phyloP scores from a whole-genome alignment of 1,140 invertebrate genomes.

The Drosophila sproati region DNA sequence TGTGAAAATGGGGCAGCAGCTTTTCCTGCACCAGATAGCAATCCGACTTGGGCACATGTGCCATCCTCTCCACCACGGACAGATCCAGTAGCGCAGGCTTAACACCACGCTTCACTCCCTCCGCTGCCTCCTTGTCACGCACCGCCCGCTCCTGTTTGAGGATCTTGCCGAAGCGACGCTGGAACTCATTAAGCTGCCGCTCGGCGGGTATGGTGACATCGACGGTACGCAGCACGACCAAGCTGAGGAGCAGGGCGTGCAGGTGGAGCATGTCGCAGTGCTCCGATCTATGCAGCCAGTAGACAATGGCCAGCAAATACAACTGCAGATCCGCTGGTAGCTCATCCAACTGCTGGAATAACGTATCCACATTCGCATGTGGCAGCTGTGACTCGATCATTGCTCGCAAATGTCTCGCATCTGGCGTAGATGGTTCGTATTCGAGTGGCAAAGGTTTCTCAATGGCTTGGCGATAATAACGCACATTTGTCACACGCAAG shows the following conservation, averaged over 20 bases:
- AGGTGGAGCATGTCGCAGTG: conserved; percentile 86
- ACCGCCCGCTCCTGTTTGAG: conserved; percentile 63
- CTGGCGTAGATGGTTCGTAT: conserved; percentile 57
- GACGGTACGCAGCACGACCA: conserved; percentile 87
- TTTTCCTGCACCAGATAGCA: conserved; percentile 87
- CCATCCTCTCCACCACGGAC: conserved; percentile 84
- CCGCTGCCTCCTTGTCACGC: conserved; percentile 57
- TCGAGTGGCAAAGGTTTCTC: conserved; percentile 34
- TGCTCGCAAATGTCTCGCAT: conserved; percentile 58
- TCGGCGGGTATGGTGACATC: conserved; percentile 87
- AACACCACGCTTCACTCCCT: conserved; percentile 59
- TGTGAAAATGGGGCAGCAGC: conserved; percentile 88
- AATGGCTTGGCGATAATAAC: conserved; percentile 56
- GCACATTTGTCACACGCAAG: conserved; percentile 72
- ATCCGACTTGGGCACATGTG: conserved; percentile 86
- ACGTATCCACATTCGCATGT: conserved; percentile 47
- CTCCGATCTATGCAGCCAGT: conserved; percentile 87
- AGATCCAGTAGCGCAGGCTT: conserved; percentile 52
- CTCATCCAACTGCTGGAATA: conserved; percentile 81
- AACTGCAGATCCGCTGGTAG: conserved; percentile 88
- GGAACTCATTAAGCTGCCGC: conserved; percentile 84
- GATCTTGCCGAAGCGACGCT: conserved; percentile 79
- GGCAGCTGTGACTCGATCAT: conserved; percentile 83
- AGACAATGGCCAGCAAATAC: conserved; percentile 87
- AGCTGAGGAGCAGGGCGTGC: conserved; percentile 87